Conservation (phyloP, 2,888 invertebrate species). For the Hypomecis punctinalis region DNA sequence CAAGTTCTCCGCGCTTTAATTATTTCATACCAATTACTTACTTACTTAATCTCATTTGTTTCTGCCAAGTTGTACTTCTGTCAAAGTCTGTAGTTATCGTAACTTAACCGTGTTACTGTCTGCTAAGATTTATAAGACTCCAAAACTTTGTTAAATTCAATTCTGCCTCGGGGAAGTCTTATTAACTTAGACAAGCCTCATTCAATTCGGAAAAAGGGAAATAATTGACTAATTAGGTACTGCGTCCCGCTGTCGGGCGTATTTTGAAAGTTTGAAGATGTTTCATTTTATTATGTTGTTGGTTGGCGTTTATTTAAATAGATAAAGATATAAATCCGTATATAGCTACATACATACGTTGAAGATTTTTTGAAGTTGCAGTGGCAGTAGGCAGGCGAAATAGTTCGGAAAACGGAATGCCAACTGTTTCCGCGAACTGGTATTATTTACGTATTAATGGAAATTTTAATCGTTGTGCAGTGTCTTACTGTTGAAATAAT, state of each 20-base stretch:
- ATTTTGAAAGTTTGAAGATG: not conserved
- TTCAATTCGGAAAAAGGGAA: conserved; percentile 27
- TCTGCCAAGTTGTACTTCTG: conserved; percentile 21
- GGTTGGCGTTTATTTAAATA: too few species aligned
- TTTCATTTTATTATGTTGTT: not conserved
- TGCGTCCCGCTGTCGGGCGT: not conserved
- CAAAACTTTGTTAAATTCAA: conserved; percentile 35
- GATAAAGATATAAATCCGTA: not conserved
- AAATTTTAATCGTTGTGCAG: too few species aligned
- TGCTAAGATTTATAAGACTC: conserved; percentile 32
- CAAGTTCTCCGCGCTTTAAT: too few species aligned
- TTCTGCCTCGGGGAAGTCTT: conserved; percentile 25
- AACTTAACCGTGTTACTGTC: conserved; percentile 30
- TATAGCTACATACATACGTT: too few species aligned
- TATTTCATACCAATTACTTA: too few species aligned
- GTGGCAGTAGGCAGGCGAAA: too few species aligned
- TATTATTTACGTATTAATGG: too few species aligned
- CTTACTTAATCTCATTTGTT: not conserved
- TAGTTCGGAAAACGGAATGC: too few species aligned
- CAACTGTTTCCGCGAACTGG: too few species aligned
- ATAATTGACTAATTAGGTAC: conserved; percentile 25
- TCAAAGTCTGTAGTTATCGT: conserved; percentile 4
- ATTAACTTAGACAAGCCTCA: conserved; percentile 31
- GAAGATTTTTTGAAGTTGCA: too few species aligned
- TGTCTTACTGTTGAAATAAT: too few species aligned